Percentiles rank a stretch among this genome's conserved stretches.
Conservation (phyloP, 2,888 invertebrate species). For the Machimus atricapillus region DNA sequence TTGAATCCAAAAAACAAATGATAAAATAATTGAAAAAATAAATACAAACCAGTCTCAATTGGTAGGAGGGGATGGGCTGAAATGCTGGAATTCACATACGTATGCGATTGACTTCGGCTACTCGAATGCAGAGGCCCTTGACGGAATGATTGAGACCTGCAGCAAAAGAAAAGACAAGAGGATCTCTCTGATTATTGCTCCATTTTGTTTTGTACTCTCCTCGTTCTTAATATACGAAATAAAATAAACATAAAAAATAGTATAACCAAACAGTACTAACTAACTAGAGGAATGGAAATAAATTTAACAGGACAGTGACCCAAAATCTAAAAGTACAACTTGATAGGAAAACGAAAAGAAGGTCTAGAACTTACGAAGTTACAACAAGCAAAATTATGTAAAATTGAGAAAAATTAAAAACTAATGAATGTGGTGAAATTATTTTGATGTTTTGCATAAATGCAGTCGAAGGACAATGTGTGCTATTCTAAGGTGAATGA, state of each 20-base stretch:
- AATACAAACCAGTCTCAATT: conserved; percentile 76
- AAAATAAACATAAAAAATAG: background rate
- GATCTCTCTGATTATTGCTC: conserved; percentile 53
- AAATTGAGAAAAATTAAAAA: background rate
- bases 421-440: background rate
- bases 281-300: background rate
- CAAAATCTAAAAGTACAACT: background rate
- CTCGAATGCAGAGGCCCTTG: conserved; percentile 67
- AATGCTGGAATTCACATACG: conserved; percentile 85
- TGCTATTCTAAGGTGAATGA: background rate
- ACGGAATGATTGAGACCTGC: conserved; percentile 95
- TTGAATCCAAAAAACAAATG: conserved; percentile 49
- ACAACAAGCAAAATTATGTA: conserved; percentile 7
- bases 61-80: conserved; percentile 94
- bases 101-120: conserved; percentile 66
- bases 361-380: background rate
- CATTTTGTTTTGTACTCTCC: conserved; percentile 1
- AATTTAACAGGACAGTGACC: background rate
- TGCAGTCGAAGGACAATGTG: background rate
- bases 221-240: background rate
- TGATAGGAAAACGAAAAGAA: background rate
- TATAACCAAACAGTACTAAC: background rate
- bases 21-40: conserved; percentile 52
- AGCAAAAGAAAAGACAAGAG: conserved; percentile 64
- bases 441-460: background rate